Percentiles rank a stretch among this genome's conserved stretches.
These are phyloP conservation scores for Radopholus similis DNA, from an alignment of 1,140 invertebrate species.

Conservation along the genomic window DNA sequence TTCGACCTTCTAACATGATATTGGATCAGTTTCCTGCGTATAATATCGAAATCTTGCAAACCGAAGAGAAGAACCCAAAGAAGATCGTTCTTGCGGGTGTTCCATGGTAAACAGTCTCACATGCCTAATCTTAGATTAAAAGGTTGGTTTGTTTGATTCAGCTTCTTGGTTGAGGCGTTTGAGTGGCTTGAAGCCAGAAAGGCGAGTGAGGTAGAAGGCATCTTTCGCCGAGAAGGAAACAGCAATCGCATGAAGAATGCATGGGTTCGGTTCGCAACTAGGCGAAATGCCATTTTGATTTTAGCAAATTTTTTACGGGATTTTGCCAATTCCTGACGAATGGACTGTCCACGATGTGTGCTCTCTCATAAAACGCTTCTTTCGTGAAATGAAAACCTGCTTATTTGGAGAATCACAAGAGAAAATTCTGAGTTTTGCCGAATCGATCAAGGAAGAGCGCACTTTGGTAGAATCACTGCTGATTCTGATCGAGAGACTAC, in stretches of 20 bases:
- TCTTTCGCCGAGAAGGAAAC: conserved; percentile 34
- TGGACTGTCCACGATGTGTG: conserved; percentile 30
- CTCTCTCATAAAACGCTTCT: conserved; percentile 33
- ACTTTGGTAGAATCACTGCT: background rate
- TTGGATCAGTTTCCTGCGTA: background rate
- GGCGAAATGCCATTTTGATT: background rate
- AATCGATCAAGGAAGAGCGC: background rate
- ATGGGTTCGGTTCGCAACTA: conserved; percentile 4
- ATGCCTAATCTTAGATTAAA: conserved; percentile 10
- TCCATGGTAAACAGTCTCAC: conserved; percentile 10
- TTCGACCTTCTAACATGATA: background rate
- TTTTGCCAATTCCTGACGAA: conserved; percentile 10
- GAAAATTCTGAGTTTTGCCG: conserved; percentile 34
- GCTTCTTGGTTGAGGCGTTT: conserved; percentile 30
- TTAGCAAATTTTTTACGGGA: conserved; percentile 20
- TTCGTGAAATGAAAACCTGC: conserved; percentile 22
- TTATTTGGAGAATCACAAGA: conserved; percentile 15
- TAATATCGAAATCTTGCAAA: conserved; percentile 1
- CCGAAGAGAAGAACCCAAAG: too few relatives aligned
- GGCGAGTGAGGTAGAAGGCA: conserved; percentile 23
- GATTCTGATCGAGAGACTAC: conserved; percentile 9
- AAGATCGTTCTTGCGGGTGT: conserved; percentile 15
- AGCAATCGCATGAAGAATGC: conserved; percentile 18
- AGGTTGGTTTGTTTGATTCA: conserved; percentile 13
- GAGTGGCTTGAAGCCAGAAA: conserved; percentile 13